Evolutionary conservation across 2,888 invertebrate genomes (phyloP).

Genomic region (Elysia crispata): DNA sequence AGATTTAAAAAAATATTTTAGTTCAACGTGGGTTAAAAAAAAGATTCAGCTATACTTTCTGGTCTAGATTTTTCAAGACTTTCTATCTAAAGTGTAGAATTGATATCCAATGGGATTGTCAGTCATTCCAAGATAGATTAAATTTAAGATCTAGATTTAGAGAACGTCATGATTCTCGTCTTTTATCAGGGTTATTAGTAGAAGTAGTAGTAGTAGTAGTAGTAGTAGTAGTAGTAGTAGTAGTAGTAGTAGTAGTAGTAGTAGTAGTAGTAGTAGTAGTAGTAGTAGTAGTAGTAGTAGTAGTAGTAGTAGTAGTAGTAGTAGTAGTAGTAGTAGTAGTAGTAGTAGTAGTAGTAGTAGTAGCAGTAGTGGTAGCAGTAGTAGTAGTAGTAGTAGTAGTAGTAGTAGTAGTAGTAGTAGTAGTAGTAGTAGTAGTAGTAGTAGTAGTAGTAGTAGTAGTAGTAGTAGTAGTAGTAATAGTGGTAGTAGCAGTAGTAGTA

Average conservation of each 20-base stretch:
- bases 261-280: slow-evolving; percentile 30
- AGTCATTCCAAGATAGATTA: no score
- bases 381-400: slow-evolving; percentile 35
- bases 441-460: slow-evolving; percentile 36
- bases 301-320: slow-evolving; percentile 34
- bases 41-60: no score
- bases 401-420: slow-evolving; percentile 36
- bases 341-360: slow-evolving; percentile 33
- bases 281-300: slow-evolving; percentile 36
- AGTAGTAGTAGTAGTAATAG: slow-evolving; percentile 27
- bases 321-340: slow-evolving; percentile 36
- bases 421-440: slow-evolving; percentile 35
- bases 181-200: no score
- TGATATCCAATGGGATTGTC: no score
- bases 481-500: neutral
- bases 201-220: no score
- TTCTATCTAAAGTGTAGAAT: no score
- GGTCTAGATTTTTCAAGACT: no score
- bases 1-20: no score
- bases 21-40: no score
- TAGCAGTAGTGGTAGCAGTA: slow-evolving; percentile 3
- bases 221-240: slow-evolving; percentile 9
- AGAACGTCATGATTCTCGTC: neutral
- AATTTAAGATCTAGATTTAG: no score
- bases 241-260: neutral